phyloP scores from a whole-genome alignment of 2,113 vertebrate species.

The Falco punctatus region DNA sequence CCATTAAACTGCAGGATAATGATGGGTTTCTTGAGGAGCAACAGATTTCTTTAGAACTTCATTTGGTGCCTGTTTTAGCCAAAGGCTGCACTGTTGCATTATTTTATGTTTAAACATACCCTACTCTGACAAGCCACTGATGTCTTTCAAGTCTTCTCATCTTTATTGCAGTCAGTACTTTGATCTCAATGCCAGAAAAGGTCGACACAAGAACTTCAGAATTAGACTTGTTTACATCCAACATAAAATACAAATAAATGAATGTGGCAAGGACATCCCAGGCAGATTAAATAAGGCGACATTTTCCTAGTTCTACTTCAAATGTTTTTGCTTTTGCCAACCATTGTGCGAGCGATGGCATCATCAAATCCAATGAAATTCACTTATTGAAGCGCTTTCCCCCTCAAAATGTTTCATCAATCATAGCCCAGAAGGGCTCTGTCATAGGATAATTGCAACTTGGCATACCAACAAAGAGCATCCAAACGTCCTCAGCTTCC shows the following conservation, averaged over 20 bases:
- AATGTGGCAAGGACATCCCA: slow-evolving; percentile 65
- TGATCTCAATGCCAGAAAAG: slow-evolving; percentile 68
- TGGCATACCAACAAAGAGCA: slow-evolving; percentile 56
- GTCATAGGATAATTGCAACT: slow-evolving; percentile 60
- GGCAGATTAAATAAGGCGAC: slow-evolving; percentile 11
- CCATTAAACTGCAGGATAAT: slow-evolving; percentile 46
- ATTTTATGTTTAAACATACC: slow-evolving; percentile 63
- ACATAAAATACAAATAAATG: slow-evolving; percentile 35
- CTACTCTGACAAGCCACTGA: slow-evolving; percentile 45
- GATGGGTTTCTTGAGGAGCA: neutral
- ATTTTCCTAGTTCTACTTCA: slow-evolving; percentile 27
- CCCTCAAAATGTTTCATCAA: slow-evolving; percentile 61
- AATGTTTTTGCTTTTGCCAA: slow-evolving; percentile 57
- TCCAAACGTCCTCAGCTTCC: slow-evolving; percentile 15
- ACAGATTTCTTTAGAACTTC: slow-evolving; percentile 22
- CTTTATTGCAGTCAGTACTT: slow-evolving; percentile 69
- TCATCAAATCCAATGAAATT: slow-evolving; percentile 63
- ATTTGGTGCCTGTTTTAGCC: slow-evolving; percentile 37
- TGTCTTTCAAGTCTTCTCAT: slow-evolving; percentile 61
- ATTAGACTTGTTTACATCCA: slow-evolving; percentile 68
- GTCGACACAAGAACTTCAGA: slow-evolving; percentile 58
- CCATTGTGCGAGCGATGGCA: slow-evolving; percentile 27
- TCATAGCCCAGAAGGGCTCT: slow-evolving; percentile 55
- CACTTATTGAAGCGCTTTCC: slow-evolving; percentile 22
- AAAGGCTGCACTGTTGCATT: slow-evolving; percentile 37